Percentiles rank a stretch among this genome's conserved stretches.
These are phyloP conservation scores for Cheilosia urbana DNA, from an alignment of 2,888 invertebrate species.

Conservation along the genomic window DNA sequence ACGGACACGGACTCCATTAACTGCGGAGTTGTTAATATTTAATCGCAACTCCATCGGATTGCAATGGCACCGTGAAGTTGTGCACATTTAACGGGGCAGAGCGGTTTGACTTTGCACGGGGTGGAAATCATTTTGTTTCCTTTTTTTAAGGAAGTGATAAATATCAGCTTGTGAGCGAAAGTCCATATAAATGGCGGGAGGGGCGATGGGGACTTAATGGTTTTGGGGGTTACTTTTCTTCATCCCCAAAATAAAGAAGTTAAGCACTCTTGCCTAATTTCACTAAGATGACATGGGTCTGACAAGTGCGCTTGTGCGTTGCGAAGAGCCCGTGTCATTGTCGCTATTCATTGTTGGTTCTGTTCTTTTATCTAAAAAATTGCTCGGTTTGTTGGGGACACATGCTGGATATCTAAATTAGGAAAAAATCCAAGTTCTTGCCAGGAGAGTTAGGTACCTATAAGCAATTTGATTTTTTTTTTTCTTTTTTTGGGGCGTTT, in stretches of 20 bases:
- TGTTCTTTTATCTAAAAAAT: conserved; percentile 19
- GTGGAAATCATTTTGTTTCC: not conserved
- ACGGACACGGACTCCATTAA: conserved; percentile 58
- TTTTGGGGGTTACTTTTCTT: conserved; percentile 37
- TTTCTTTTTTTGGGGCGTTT: too few species aligned
- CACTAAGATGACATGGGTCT: conserved; percentile 62
- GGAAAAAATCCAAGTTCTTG: conserved; percentile 16
- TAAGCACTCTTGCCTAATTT: conserved; percentile 56
- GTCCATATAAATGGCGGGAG: not conserved
- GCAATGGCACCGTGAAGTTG: conserved; percentile 24
- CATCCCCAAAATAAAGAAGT: not conserved
- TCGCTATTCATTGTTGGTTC: conserved; percentile 28
- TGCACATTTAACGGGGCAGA: conserved; percentile 33
- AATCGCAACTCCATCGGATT: conserved; percentile 55
- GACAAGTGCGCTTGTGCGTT: conserved; percentile 52
- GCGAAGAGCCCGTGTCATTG: conserved; percentile 51
- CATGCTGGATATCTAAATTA: conserved; percentile 45
- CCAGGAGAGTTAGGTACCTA: not conserved
- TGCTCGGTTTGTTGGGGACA: conserved; percentile 18
- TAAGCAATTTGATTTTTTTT: not conserved
- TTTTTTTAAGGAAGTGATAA: conserved; percentile 23
- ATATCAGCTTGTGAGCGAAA: conserved; percentile 1
- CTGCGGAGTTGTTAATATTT: conserved; percentile 72
- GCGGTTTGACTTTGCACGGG: not conserved
- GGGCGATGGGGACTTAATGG: conserved; percentile 43